Percentiles rank a stretch among this genome's conserved stretches.
Evolutionary conservation across 2,888 invertebrate species (phyloP).

Genomic region (Cerastis leucographa): DNA sequence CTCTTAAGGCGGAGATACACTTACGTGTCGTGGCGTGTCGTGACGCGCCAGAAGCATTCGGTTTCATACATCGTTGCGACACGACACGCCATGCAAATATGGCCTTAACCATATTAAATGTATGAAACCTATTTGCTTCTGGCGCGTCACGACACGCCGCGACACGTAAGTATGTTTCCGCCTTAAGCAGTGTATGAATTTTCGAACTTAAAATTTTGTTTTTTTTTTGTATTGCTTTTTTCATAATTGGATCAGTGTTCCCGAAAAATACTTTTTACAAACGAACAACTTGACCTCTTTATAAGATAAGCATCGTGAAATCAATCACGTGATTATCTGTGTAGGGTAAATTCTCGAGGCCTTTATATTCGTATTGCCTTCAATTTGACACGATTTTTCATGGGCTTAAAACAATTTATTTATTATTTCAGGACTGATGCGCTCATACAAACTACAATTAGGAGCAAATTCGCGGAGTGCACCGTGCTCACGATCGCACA

Average conservation of each 20-base stretch:
- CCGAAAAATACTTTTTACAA: neutral
- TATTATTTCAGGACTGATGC: slow-evolving; percentile 92
- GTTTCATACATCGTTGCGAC: too few species aligned
- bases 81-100: too few species aligned
- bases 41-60: too few species aligned
- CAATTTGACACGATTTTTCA: neutral
- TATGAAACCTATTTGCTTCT: too few species aligned
- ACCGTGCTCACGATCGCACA: slow-evolving; percentile 97
- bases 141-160: too few species aligned
- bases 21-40: too few species aligned
- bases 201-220: too few species aligned
- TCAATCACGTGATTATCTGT: neutral
- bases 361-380: neutral
- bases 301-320: neutral
- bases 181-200: too few species aligned
- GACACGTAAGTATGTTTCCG: too few species aligned
- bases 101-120: too few species aligned
- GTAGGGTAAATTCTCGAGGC: fast-evolving
- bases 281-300: neutral
- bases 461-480: slow-evolving; percentile 93
- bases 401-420: neutral
- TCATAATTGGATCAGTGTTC: neutral
- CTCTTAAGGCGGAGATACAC: too few species aligned
- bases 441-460: slow-evolving; percentile 94
- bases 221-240: too few species aligned